Base-by-base conservation (phyloP, 2,113 vertebrate genomes). In the Pomatostomus ruficeps region DNA sequence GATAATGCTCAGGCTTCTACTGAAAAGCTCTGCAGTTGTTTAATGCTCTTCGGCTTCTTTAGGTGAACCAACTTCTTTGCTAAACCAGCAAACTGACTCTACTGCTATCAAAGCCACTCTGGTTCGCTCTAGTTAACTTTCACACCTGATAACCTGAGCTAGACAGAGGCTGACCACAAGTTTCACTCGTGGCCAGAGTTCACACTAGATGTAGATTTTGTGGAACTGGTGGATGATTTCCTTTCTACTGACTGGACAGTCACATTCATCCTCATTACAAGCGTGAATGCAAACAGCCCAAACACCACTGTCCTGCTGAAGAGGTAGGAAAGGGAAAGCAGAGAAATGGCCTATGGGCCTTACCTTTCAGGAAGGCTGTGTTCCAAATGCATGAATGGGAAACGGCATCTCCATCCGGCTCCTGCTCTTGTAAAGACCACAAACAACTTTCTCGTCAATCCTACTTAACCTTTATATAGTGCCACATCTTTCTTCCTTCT, bases 351-450 rank as follows among this genome's bases (percentile, higher is more conserved):
- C 40, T 20, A 2, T 5, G 9, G 36, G 7, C 46, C 67, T 78
- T 67, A 31, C 40, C 57, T 90, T 61, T 49, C 36, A 21, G 59
- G 45, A 70, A 45, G 14, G 21, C 35, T 52, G 6, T 11, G 17
- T 18, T 57, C 51, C 36, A 75, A 75, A 51, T 11, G 17, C 29
- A 21, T n/a, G 38, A 68, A 61, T 0, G 0, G 45, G n/a, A 85
- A 83, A 38, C 0, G 0, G 46, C 31, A 35, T 10, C 48, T 77
- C 35, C n/a, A 7, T 6, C 29, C 46, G 51, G 12, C 26, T 58
- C 46, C 52, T 2, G 2, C 72, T 57, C 42, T 61, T 43, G 10
- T 28, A n/a, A 73, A 73, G 31, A 65, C 22, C 22, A 45, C 57
- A 25, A 16, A 28, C 4, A 87, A 59, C 63, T 45, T 75, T 86